phyloP scores from a whole-genome alignment of 2,797 vertebrate genomes.

The Ataeniobius toweri region DNA sequence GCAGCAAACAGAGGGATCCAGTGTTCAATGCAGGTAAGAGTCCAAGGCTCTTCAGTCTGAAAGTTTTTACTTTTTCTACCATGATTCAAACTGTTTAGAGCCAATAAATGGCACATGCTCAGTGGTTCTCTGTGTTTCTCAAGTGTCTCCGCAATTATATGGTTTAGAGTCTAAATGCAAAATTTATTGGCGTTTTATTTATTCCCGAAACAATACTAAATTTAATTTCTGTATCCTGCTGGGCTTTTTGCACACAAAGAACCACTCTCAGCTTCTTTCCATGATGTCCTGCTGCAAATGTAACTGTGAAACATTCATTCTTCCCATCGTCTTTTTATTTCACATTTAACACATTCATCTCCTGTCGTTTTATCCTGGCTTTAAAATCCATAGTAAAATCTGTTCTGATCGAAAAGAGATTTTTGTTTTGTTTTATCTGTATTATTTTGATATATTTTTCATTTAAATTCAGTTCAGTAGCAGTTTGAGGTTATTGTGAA shows the following conservation, averaged over 20 bases:
- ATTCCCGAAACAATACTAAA: background rate
- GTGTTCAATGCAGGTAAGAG: slow-evolving; percentile 96
- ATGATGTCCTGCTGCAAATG: slow-evolving; percentile 18
- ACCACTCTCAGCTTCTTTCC: slow-evolving; percentile 3
- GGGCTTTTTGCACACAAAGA: slow-evolving; percentile 30
- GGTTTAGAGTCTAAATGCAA: background rate
- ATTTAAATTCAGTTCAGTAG: background rate
- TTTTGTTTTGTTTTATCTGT: background rate
- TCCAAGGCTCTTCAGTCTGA: slow-evolving; percentile 20
- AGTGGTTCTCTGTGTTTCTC: slow-evolving; percentile 36
- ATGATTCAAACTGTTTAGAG: slow-evolving; percentile 18
- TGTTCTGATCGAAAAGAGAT: background rate
- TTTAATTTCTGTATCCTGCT: background rate
- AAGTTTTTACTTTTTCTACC: slow-evolving; percentile 4
- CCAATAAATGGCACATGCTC: slow-evolving; percentile 28
- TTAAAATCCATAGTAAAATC: background rate
- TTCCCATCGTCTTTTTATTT: slow-evolving; percentile 34
- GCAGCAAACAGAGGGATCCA: slow-evolving; percentile 97
- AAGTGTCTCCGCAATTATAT: slow-evolving; percentile 8
- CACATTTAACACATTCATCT: slow-evolving; percentile 35
- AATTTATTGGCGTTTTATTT: background rate
- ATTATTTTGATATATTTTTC: too few relatives aligned
- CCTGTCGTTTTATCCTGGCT: background rate
- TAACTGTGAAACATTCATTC: slow-evolving; percentile 33
- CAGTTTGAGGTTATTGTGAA: background rate